Evolutionary conservation across 2,797 vertebrate genomes (phyloP), one percentile per base, ranked within the genome.

Genomic region (Hippoglossus hippoglossus): DNA sequence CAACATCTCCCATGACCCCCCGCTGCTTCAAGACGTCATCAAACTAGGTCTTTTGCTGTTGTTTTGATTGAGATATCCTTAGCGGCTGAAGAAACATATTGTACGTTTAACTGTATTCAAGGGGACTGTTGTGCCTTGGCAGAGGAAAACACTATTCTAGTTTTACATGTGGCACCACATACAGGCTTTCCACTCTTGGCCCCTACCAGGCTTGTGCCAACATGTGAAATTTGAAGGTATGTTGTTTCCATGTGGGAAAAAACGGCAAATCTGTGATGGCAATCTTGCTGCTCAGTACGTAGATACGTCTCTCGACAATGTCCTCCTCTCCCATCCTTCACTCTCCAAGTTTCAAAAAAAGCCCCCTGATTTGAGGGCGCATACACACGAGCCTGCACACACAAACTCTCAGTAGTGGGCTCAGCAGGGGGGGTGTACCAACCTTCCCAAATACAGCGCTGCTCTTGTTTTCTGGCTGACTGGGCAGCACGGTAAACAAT

Each of bases 401-500:
- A 39, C 57, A 62, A 54, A 34, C 67, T 63, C 60, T 39, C 25
- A 58, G 22, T 58, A 34, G 61, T 25, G 52, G 53, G 65, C 72
- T 75, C 82, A 67, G 84, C 79, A 65, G 71, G 73, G 67, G 75
- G 82, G 67, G 62, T 12, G 11, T 68, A 66, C 21, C 74, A 68
- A 63, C 71, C 46, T 50, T 83, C 65, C 62, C 39, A 24, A 55
- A 77, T 67, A 67, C 67, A 71, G 79, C 52, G 69, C 58, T 71
- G 41, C 65, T 65, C 75, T 80, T 72, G 63, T 84, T 77, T 85
- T 80, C 69, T 52, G 75, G 55, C 34, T 80, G 81, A 85, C 73
- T 74, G 71, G 54, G 76, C 64, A 47, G 49, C 77, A 68, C 53
- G 58, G 62, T 77, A 78, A 77, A 80, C 73, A 63, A 67, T 22